These are phyloP conservation scores for Notarius lentiginosus DNA, from an alignment of 2,113 vertebrate genomes.

Conservation along the genomic window DNA sequence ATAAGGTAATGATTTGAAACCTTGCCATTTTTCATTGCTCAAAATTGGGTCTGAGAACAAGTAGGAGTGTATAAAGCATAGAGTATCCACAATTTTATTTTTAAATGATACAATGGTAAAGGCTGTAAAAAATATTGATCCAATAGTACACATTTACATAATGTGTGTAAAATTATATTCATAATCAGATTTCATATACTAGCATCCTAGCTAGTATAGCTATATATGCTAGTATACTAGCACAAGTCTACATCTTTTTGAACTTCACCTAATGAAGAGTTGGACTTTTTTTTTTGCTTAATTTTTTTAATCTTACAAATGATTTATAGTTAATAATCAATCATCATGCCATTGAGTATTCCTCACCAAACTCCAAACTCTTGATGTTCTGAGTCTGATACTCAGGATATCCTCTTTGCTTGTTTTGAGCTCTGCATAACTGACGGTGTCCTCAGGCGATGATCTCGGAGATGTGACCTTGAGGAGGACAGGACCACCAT, in stretches of 20 bases:
- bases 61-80: not conserved
- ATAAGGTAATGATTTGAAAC: not conserved
- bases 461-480: conserved; percentile 60
- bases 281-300: not conserved
- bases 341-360: not conserved
- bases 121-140: too few species aligned
- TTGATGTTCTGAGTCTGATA: conserved; percentile 7
- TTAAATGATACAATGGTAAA: not conserved
- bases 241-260: not conserved
- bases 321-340: not conserved
- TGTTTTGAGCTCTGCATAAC: conserved; percentile 62
- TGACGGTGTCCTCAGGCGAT: conserved; percentile 57
- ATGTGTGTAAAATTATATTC: not conserved
- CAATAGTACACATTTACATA: not conserved
- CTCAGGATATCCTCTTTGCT: conserved; percentile 57
- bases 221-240: too few species aligned
- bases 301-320: not conserved
- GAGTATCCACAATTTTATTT: not conserved
- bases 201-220: not conserved
- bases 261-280: not conserved
- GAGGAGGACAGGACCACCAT: not conserved
- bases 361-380: conserved; percentile 65
- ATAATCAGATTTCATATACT: not conserved
- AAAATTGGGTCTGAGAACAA: not conserved
- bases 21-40: not conserved